Evolutionary conservation across 2,888 invertebrate species (phyloP).

Genomic region (Myopa testacea): DNA sequence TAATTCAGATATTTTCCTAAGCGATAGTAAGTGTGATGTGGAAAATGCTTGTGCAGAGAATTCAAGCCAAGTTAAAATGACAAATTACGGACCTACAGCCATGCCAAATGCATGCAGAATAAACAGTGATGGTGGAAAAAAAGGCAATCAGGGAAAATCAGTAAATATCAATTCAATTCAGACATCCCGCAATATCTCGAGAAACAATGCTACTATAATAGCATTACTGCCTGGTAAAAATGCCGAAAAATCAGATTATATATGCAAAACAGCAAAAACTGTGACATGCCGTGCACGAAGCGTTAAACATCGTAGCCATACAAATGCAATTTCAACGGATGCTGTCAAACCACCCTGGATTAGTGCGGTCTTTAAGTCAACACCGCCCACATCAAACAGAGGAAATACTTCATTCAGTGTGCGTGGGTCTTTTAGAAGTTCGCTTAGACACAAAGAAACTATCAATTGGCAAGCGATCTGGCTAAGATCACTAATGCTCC

Average conservation of each 20-base stretch:
- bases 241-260: neutral
- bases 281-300: neutral
- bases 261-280: neutral
- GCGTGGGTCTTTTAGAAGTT: conserved; percentile 56
- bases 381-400: conserved; percentile 8
- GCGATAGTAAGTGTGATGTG: no score
- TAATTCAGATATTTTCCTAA: no score
- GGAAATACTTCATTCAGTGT: conserved; percentile 35
- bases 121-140: neutral
- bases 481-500: conserved; percentile 61
- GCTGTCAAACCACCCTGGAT: conserved; percentile 59
- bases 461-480: conserved; percentile 64
- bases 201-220: neutral
- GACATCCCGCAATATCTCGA: neutral
- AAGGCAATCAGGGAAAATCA: neutral
- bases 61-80: no score
- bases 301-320: neutral
- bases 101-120: conserved; percentile 37
- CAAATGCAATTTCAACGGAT: neutral
- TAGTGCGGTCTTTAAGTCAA: conserved; percentile 46
- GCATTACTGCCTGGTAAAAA: neutral
- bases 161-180: neutral
- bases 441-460: conserved; percentile 61
- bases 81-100: conserved; percentile 14
- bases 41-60: no score